Evolutionary conservation across 2,113 vertebrate genomes (phyloP).

Genomic region (Glareola pratincola): DNA sequence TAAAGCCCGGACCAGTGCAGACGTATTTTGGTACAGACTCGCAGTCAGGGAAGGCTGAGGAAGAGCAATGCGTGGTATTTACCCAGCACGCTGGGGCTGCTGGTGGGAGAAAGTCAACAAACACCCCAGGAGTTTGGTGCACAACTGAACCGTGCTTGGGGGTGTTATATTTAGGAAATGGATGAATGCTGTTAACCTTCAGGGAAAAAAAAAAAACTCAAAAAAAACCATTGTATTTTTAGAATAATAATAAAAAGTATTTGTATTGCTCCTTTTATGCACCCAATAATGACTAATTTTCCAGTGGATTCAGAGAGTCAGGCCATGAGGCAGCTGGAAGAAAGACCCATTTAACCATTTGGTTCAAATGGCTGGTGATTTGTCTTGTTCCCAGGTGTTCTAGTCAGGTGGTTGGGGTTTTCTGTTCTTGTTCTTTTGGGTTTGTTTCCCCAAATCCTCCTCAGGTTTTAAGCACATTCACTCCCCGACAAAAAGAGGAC

Average conservation of each 20-base stretch:
- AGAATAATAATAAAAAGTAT: not conserved
- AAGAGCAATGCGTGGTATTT: not conserved
- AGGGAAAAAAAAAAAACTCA: not conserved
- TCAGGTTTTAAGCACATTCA: not conserved
- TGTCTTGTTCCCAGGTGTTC: not conserved
- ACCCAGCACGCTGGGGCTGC: not conserved
- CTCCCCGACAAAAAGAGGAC: not conserved
- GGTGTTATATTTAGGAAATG: not conserved
- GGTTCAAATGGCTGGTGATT: not conserved
- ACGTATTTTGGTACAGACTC: not conserved
- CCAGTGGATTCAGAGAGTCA: not conserved
- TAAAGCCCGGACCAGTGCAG: not conserved
- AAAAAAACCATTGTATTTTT: not conserved
- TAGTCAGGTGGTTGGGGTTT: not conserved
- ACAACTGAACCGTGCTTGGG: not conserved
- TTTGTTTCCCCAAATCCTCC: not conserved
- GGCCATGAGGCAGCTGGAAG: not conserved
- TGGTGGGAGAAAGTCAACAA: not conserved
- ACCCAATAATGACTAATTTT: not conserved
- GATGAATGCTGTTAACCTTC: not conserved
- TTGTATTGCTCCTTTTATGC: not conserved
- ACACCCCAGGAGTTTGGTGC: not conserved
- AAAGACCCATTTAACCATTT: not conserved
- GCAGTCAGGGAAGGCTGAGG: not conserved
- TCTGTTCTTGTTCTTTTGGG: not conserved